Evolutionary conservation across 1,140 invertebrate species (phyloP).

Genomic region (Samia ricini): DNA sequence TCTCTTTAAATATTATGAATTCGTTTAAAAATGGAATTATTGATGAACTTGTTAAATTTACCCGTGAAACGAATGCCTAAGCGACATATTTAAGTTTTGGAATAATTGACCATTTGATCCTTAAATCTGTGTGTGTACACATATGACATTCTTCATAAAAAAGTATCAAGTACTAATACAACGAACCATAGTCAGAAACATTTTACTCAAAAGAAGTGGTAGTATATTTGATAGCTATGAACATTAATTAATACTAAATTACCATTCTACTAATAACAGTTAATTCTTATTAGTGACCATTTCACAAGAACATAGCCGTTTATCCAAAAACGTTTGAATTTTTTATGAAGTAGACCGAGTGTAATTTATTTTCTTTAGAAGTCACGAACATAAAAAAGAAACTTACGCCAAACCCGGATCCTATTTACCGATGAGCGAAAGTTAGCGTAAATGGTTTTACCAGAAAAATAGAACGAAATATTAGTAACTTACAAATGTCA

Average conservation of each 20-base stretch:
- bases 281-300: neutral
- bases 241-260: neutral
- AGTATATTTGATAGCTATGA: neutral
- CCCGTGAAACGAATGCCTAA: no score
- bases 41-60: no score
- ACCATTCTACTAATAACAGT: neutral
- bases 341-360: neutral
- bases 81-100: no score
- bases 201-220: neutral
- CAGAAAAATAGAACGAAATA: neutral
- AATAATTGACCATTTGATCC: no score
- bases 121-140: no score
- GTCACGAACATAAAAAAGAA: neutral
- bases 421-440: neutral
- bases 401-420: neutral
- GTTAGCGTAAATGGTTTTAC: neutral
- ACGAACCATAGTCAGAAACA: neutral
- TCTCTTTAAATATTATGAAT: no score
- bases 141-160: no score
- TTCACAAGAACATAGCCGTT: neutral
- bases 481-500: neutral
- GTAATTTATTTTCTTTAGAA: constrained; percentile 1
- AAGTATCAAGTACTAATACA: neutral
- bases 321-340: neutral
- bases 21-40: no score